Conservation (phyloP, 2,113 vertebrate species). For the Maylandia zebra region DNA sequence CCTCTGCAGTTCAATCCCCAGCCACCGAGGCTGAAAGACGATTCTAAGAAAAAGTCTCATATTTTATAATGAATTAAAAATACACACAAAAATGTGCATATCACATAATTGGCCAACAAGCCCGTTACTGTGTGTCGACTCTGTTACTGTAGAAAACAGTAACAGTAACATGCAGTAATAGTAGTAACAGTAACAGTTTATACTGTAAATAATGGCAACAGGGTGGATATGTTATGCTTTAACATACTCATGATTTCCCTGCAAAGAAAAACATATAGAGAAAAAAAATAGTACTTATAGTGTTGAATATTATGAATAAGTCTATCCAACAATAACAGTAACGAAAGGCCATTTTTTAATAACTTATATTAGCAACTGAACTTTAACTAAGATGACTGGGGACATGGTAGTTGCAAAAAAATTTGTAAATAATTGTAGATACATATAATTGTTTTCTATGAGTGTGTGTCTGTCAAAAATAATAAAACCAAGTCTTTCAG, state of each 20-base stretch:
- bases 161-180: not conserved
- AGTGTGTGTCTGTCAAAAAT: not conserved
- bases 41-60: not conserved
- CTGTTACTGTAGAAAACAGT: not conserved
- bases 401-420: not conserved
- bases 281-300: not conserved
- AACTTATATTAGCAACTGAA: not conserved
- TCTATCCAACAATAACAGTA: not conserved
- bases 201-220: not conserved
- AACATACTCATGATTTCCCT: not conserved
- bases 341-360: not conserved
- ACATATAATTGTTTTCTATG: not conserved
- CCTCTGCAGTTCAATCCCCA: not conserved
- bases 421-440: not conserved
- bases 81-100: not conserved
- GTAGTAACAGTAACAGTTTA: not conserved
- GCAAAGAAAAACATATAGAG: not conserved
- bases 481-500: not conserved
- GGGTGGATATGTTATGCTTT: not conserved
- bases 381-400: not conserved
- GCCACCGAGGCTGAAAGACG: not conserved
- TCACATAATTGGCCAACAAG: not conserved
- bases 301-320: not conserved
- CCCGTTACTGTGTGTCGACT: not conserved
- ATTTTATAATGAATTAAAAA: not conserved